phyloP scores from a whole-genome alignment of 2,888 invertebrate species.

The Augochlorella aurata region DNA sequence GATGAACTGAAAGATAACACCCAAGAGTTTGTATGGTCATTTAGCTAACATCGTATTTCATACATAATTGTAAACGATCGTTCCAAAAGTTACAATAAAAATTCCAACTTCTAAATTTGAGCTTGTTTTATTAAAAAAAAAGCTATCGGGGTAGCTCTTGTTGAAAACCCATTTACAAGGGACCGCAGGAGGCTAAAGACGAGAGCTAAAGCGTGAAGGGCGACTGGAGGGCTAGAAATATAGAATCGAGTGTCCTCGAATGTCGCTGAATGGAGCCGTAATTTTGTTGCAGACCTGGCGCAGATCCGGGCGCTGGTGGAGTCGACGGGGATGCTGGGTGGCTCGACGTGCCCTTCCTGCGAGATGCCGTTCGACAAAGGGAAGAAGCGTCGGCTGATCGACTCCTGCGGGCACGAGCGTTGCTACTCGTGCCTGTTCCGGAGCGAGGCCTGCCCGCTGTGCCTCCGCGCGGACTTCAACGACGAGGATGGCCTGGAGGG shows the following conservation, averaged over 20 bases:
- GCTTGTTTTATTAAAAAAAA: too few relatives aligned
- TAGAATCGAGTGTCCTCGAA: not conserved
- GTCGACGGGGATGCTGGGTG: constrained; percentile 86
- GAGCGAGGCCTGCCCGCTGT: constrained; percentile 95
- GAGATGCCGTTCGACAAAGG: constrained; percentile 98
- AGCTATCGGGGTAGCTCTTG: too few relatives aligned
- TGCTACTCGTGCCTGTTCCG: constrained; percentile 97
- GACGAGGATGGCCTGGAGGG: constrained; percentile 81
- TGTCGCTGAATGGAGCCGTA: not conserved
- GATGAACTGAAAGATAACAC: too few relatives aligned
- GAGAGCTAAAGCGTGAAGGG: too few relatives aligned
- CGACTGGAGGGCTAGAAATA: too few relatives aligned
- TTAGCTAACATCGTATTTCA: too few relatives aligned
- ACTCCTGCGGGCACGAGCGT: constrained; percentile 97
- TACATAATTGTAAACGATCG: too few relatives aligned
- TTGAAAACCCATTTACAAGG: too few relatives aligned
- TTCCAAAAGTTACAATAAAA: too few relatives aligned
- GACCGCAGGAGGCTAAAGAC: too few relatives aligned
- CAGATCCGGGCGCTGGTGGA: constrained; percentile 91
- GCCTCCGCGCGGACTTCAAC: constrained; percentile 83
- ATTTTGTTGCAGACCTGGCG: constrained; percentile 87
- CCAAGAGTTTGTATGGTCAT: too few relatives aligned
- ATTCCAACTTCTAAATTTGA: too few relatives aligned
- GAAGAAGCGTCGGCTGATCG: constrained; percentile 96
- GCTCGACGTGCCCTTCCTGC: constrained; percentile 90